phyloP scores from a whole-genome alignment of 2,888 invertebrate species.

The Archips xylosteana region DNA sequence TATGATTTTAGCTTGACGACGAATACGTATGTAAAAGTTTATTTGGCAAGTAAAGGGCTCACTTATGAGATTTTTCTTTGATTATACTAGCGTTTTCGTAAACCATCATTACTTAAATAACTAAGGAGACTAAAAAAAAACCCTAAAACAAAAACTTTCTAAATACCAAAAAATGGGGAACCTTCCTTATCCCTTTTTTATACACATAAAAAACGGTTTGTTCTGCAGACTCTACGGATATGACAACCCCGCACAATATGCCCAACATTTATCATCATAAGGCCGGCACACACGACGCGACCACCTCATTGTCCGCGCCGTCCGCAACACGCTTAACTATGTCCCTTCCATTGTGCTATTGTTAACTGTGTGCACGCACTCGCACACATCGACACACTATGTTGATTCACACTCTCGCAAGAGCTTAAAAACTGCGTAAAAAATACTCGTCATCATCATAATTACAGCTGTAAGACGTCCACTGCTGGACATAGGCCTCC shows the following conservation, averaged over 20 bases:
- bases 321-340: slow-evolving; percentile 42
- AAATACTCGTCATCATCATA: background rate
- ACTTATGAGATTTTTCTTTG: too few relatives aligned
- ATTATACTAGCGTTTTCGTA: too few relatives aligned
- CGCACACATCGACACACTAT: slow-evolving; percentile 10
- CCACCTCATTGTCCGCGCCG: slow-evolving; percentile 47
- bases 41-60: too few relatives aligned
- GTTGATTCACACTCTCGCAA: background rate
- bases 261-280: slow-evolving; percentile 82
- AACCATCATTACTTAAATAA: too few relatives aligned
- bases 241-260: slow-evolving; percentile 61
- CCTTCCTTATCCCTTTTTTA: too few relatives aligned
- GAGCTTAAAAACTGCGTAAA: background rate
- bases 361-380: slow-evolving; percentile 26
- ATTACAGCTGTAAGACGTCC: too few relatives aligned
- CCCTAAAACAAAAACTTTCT: too few relatives aligned
- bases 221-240: slow-evolving; percentile 56
- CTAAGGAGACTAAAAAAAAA: too few relatives aligned
- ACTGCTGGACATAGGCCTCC: too few relatives aligned
- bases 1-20: too few relatives aligned
- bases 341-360: slow-evolving; percentile 43
- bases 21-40: too few relatives aligned
- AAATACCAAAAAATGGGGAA: too few relatives aligned
- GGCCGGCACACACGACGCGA: slow-evolving; percentile 61
- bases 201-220: background rate